These are phyloP conservation scores for Gymnoscelis rufifasciata DNA, from an alignment of 2,888 invertebrate species.

Conservation along the genomic window DNA sequence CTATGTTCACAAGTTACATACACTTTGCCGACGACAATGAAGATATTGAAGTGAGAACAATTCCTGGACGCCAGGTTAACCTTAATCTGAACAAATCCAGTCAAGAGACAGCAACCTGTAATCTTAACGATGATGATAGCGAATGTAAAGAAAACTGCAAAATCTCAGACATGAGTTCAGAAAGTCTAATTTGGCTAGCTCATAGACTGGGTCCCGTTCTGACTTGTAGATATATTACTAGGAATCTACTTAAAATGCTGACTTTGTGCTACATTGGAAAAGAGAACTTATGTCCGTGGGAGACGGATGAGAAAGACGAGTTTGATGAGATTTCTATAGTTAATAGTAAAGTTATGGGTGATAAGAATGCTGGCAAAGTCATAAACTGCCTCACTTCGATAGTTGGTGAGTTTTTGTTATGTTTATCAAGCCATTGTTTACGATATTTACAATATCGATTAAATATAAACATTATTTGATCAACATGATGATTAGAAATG, in stretches of 20 bases:
- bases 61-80: slow-evolving; percentile 39
- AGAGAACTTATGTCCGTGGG: slow-evolving; percentile 82
- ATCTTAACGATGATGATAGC: slow-evolving; percentile 41
- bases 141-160: slow-evolving; percentile 63
- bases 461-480: too few species aligned
- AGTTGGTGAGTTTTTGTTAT: slow-evolving; percentile 80
- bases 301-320: slow-evolving; percentile 59
- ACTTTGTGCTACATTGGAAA: slow-evolving; percentile 94
- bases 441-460: too few species aligned
- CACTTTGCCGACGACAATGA: slow-evolving; percentile 65
- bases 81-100: slow-evolving; percentile 43
- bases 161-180: slow-evolving; percentile 91
- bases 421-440: neutral
- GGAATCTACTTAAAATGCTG: slow-evolving; percentile 95
- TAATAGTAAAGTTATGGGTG: slow-evolving; percentile 84
- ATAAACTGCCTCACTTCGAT: slow-evolving; percentile 93
- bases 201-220: slow-evolving; percentile 96
- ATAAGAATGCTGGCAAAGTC: slow-evolving; percentile 91
- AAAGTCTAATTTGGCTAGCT: slow-evolving; percentile 94
- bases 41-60: slow-evolving; percentile 39
- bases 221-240: slow-evolving; percentile 92
- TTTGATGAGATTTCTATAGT: slow-evolving; percentile 82
- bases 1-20: slow-evolving; percentile 71
- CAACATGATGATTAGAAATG: too few species aligned
- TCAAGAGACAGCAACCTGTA: slow-evolving; percentile 32